Percentiles rank a stretch among this genome's conserved stretches.
phyloP scores from a whole-genome alignment of 2,888 invertebrate genomes.

The Nomada fucata region DNA sequence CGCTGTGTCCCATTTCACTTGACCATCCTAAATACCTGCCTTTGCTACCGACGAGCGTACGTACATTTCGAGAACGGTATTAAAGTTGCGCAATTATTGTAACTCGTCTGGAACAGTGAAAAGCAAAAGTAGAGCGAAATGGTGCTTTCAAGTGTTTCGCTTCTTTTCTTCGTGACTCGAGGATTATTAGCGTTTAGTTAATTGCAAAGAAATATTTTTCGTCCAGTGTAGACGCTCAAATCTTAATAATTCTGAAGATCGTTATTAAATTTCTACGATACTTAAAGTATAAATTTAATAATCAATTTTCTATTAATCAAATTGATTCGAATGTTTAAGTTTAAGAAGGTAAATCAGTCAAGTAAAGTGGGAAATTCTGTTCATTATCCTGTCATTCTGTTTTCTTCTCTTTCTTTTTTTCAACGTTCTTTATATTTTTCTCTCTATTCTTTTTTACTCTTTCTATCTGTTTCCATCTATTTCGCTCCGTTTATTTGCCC shows the following conservation, averaged over 20 bases:
- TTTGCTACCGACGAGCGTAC: background rate
- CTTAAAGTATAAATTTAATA: too few species aligned
- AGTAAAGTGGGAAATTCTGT: conserved; percentile 40
- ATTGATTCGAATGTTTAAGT: too few species aligned
- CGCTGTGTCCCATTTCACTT: conserved; percentile 49
- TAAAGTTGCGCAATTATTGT: background rate
- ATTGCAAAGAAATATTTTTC: background rate
- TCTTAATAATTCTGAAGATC: too few species aligned
- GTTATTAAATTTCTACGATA: too few species aligned
- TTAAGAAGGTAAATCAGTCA: background rate
- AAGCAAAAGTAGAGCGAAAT: background rate
- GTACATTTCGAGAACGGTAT: background rate
- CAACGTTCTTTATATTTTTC: background rate
- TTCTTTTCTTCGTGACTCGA: background rate
- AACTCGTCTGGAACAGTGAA: background rate
- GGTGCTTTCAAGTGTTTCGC: background rate
- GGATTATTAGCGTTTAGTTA: background rate
- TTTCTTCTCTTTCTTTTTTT: background rate
- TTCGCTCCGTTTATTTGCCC: conserved; percentile 2
- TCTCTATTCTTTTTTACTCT: background rate
- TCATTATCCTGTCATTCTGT: conserved; percentile 15
- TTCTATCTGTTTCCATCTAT: conserved; percentile 2
- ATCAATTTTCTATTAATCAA: too few species aligned
- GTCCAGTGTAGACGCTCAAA: too few species aligned
- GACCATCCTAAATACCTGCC: conserved; percentile 22